Percentiles rank a stretch among this genome's conserved stretches.
Evolutionary conservation across 1,140 invertebrate species (phyloP).

Genomic region (Hestina assimilis): DNA sequence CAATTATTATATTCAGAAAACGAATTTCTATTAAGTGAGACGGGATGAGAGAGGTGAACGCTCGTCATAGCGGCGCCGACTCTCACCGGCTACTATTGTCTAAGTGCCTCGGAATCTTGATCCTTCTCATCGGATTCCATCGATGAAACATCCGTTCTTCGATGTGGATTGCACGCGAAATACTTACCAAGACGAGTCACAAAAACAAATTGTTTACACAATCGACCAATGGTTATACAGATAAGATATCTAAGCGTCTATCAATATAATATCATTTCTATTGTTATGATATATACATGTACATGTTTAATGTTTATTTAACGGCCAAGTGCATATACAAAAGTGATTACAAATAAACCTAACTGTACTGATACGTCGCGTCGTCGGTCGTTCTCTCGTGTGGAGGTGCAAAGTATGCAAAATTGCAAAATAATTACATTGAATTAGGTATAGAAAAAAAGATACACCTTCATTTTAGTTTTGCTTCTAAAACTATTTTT

Average conservation of each 20-base stretch:
- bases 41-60: constrained; percentile 75
- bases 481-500: no score
- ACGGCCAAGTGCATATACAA: neutral
- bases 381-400: no score
- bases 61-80: constrained; percentile 73
- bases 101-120: constrained; percentile 75
- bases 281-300: constrained; percentile 5
- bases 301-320: constrained; percentile 2
- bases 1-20: constrained; percentile 26
- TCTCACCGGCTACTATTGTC: constrained; percentile 75
- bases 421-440: no score
- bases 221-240: constrained; percentile 33
- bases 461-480: no score
- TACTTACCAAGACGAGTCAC: constrained; percentile 40
- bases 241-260: constrained; percentile 16
- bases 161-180: constrained; percentile 60
- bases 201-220: constrained; percentile 60
- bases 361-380: neutral
- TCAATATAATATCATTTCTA: constrained; percentile 9
- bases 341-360: constrained; percentile 1
- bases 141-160: constrained; percentile 61
- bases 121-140: constrained; percentile 73
- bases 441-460: no score
- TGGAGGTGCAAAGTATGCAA: no score
- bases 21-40: constrained; percentile 37